phyloP scores from a whole-genome alignment of 1,140 invertebrate species.

The Tetramorium alpestre region DNA sequence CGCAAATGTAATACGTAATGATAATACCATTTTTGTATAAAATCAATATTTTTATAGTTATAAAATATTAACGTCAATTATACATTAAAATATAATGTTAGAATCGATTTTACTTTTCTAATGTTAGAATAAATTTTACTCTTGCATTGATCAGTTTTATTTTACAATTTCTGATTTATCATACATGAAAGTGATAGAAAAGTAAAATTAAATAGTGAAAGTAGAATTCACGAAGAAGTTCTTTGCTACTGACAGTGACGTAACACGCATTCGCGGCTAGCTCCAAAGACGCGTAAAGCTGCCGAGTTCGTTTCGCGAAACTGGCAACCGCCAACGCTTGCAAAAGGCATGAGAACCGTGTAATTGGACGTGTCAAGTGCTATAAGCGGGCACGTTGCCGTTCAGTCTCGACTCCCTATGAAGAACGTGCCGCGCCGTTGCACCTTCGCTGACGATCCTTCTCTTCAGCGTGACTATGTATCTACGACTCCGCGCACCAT shows the following conservation, averaged over 20 bases:
- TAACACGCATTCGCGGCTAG: constrained; percentile 13
- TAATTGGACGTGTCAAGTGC: constrained; percentile 78
- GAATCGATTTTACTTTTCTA: not conserved
- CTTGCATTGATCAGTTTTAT: not conserved
- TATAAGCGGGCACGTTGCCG: constrained; percentile 44
- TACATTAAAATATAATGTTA: too few relatives aligned
- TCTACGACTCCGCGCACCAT: constrained; percentile 25
- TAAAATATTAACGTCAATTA: too few relatives aligned
- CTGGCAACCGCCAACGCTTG: constrained; percentile 62
- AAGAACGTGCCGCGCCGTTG: constrained; percentile 31
- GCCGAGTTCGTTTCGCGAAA: constrained; percentile 30
- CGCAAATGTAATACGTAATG: not conserved
- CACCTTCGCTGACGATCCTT: constrained; percentile 37
- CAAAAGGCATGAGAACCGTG: constrained; percentile 73
- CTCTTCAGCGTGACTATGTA: constrained; percentile 16
- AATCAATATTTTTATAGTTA: not conserved
- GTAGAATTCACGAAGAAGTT: not conserved
- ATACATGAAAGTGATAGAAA: not conserved
- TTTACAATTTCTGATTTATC: not conserved
- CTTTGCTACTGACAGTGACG: constrained; percentile 39
- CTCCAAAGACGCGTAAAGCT: constrained; percentile 39
- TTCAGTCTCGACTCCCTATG: constrained; percentile 47
- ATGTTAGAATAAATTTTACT: not conserved
- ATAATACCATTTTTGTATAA: not conserved
- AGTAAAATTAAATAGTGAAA: not conserved